phyloP scores from a whole-genome alignment of 2,113 vertebrate species.

The Lathamus discolor region DNA sequence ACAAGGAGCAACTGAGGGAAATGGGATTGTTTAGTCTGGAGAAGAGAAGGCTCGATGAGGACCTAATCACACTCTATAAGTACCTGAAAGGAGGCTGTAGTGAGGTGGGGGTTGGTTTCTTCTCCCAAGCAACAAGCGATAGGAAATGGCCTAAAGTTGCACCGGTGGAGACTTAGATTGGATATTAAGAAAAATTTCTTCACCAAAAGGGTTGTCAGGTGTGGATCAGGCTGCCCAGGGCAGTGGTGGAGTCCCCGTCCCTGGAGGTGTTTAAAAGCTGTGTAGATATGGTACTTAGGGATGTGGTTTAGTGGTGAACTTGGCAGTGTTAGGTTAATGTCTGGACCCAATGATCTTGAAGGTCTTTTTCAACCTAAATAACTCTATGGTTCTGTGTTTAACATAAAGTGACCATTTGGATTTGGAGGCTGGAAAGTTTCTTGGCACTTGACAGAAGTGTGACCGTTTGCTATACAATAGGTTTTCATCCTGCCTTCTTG shows the following conservation, averaged over 20 bases:
- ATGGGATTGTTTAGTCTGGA: not conserved
- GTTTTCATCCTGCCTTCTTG: not conserved
- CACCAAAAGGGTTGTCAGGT: not conserved
- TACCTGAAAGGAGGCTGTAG: not conserved
- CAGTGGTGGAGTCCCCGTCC: not conserved
- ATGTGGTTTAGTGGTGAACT: not conserved
- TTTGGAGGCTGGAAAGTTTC: not conserved
- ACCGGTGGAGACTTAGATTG: not conserved
- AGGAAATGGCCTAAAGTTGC: not conserved
- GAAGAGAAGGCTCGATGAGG: not conserved
- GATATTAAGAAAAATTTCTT: not conserved
- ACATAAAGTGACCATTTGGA: not conserved
- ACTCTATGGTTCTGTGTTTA: not conserved
- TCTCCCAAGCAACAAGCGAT: not conserved
- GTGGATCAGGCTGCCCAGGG: not conserved
- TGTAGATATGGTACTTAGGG: fast-evolving
- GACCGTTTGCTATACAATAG: not conserved
- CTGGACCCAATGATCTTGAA: not conserved
- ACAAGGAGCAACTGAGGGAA: not conserved
- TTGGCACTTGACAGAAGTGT: not conserved
- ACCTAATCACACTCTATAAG: not conserved
- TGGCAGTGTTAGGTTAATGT: not conserved
- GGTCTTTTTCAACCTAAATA: not conserved
- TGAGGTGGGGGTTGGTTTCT: not conserved
- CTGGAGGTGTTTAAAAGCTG: not conserved